Evolutionary conservation across 1,140 invertebrate species (phyloP).

Genomic region (Formica exsecta): DNA sequence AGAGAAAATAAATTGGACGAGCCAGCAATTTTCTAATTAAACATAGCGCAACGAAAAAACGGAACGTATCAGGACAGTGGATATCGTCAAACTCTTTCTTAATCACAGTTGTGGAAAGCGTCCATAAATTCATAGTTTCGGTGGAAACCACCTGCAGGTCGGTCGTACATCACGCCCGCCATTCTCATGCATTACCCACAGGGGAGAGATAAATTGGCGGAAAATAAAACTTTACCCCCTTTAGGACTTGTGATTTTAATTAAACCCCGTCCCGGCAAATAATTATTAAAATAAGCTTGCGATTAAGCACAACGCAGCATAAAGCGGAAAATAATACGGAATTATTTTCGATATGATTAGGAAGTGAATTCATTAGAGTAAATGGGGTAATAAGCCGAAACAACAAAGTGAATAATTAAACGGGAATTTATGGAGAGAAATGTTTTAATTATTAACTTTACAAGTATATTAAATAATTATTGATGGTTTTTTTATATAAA

Average conservation of each 20-base stretch:
- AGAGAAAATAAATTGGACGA: slow-evolving; percentile 38
- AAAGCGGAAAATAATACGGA: slow-evolving; percentile 1
- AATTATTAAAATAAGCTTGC: slow-evolving; percentile 44
- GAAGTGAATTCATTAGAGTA: neutral
- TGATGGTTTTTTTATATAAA: neutral
- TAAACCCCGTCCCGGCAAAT: slow-evolving; percentile 18
- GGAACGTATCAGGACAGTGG: neutral
- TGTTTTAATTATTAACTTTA: too few species aligned
- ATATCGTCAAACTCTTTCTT: slow-evolving; percentile 45
- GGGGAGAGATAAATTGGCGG: slow-evolving; percentile 50
- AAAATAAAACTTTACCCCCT: slow-evolving; percentile 40
- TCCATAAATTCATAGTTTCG: slow-evolving; percentile 51
- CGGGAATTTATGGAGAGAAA: neutral
- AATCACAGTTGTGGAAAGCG: slow-evolving; percentile 28
- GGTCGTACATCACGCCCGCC: slow-evolving; percentile 20
- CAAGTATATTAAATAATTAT: neutral
- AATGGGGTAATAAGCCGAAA: neutral
- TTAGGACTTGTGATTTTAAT: slow-evolving; percentile 53
- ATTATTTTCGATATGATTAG: slow-evolving; percentile 4
- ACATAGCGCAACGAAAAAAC: neutral
- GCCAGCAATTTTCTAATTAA: slow-evolving; percentile 49
- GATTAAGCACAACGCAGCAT: slow-evolving; percentile 7
- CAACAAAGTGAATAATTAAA: slow-evolving; percentile 13
- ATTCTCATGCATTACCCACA: slow-evolving; percentile 42
- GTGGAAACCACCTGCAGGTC: slow-evolving; percentile 40